Conservation (phyloP, 2,113 vertebrate genomes). For the Proteles cristata region DNA sequence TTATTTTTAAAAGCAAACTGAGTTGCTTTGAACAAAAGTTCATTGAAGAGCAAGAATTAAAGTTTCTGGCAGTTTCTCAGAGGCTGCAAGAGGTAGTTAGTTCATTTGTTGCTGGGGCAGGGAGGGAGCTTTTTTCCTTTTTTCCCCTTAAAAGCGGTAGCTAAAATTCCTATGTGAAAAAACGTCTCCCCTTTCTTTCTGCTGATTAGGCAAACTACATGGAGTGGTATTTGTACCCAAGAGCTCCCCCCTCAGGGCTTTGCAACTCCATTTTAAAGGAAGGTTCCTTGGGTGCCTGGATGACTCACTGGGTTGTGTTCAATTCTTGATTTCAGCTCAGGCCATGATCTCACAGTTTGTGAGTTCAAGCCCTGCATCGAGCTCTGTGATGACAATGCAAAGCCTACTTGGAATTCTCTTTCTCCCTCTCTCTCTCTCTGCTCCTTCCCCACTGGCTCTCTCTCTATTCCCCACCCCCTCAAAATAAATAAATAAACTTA, state of each 20-base stretch:
- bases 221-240: neutral
- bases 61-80: neutral
- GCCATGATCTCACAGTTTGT: too few relatives aligned
- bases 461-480: too few relatives aligned
- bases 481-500: too few relatives aligned
- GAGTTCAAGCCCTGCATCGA: too few relatives aligned
- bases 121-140: neutral
- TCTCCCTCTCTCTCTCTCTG: too few relatives aligned
- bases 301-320: too few relatives aligned
- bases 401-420: too few relatives aligned
- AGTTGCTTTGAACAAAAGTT: neutral
- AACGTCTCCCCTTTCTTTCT: neutral
- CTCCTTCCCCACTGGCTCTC: too few relatives aligned
- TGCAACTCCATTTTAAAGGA: neutral
- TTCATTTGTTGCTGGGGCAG: neutral
- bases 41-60: neutral
- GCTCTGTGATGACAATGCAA: too few relatives aligned
- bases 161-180: neutral
- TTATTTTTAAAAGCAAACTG: neutral
- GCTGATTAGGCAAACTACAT: neutral
- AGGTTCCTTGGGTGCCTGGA: neutral
- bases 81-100: neutral
- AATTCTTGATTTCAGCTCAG: too few relatives aligned
- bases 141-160: neutral
- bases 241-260: neutral